Base-by-base conservation (phyloP, 2,113 vertebrate species). In the Aspiorhynchus laticeps region DNA sequence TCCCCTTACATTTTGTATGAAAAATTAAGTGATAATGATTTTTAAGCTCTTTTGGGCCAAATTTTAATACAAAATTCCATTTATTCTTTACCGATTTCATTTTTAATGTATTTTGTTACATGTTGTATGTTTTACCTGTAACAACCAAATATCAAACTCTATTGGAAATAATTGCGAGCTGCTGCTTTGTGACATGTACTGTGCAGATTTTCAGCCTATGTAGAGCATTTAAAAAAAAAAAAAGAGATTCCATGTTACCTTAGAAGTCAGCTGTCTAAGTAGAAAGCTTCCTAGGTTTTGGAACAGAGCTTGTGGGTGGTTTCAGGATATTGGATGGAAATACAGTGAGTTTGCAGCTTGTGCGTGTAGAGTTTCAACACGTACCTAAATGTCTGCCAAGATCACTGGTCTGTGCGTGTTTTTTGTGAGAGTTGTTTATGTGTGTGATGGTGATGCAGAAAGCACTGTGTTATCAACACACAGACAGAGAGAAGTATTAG, bases 391-490 rank as follows among this genome's bases (percentile, higher is more conserved):
- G 28, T 78, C 28, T 77, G 43, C 75, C 43, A 77, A 51, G 12
- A 51, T 31, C 2, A 6, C 75, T 41, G 19, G 28, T 71, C 53
- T 65, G 85, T 63, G 48, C 74, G 33, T 61, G 71, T 75, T 65
- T 46, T 80, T 28, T 46, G 80, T 10, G n/a, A 46, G 31, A 19
- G 59, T 15, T 74, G 77, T 82, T 46, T 74, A 38, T 88, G 76
- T 61, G 19, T 87, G 53, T 82, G 33, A 36, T 82, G 51, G 86
- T 59, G 85, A 51, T 81, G 67, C 19, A 59, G 85, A 77, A 79
- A 85, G 85, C 71, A 46, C 88, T 26, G 69, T 43, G 86, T 87
- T 90, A 91, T 91, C 89, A 87, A 59, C 75, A 88, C 83, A 51
- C 73, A 86, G 81, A 83, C 87, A 81, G 90, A 65, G 61, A 83